Conservation (phyloP, 2,888 invertebrate species). For the Aquatica leii region DNA sequence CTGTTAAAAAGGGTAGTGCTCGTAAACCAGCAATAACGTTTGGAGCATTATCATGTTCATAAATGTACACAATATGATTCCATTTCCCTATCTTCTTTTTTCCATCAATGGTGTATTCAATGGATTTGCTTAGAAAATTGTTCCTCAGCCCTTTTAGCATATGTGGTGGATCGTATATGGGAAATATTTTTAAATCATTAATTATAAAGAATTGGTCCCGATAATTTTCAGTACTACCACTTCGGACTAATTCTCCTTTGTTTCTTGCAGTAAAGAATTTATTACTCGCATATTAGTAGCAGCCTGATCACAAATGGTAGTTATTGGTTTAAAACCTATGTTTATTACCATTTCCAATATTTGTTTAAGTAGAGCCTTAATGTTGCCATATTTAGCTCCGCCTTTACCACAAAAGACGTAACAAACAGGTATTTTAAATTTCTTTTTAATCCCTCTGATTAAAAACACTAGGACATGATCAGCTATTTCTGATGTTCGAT, state of each 20-base stretch:
- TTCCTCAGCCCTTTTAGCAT: slow-evolving; percentile 29
- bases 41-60: slow-evolving; percentile 23
- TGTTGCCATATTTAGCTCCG: slow-evolving; percentile 1
- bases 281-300: slow-evolving; percentile 18
- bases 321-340: slow-evolving; percentile 32
- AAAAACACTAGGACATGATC: slow-evolving; percentile 37
- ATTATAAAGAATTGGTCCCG: slow-evolving; percentile 25
- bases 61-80: slow-evolving; percentile 25
- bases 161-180: slow-evolving; percentile 29
- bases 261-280: slow-evolving; percentile 21
- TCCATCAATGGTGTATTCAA: slow-evolving; percentile 10
- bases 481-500: slow-evolving; percentile 8
- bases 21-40: slow-evolving; percentile 12
- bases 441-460: slow-evolving; percentile 23
- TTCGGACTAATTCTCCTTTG: slow-evolving; percentile 20
- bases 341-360: slow-evolving; percentile 19
- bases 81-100: slow-evolving; percentile 29
- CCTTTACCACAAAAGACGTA: not conserved
- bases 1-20: slow-evolving; percentile 17
- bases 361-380: slow-evolving; percentile 1
- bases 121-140: slow-evolving; percentile 1
- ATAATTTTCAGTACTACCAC: no score
- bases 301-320: slow-evolving; percentile 32
- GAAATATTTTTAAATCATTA: slow-evolving; percentile 28
- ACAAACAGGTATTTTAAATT: not conserved